These are phyloP conservation scores for Takifugu ocellatus DNA, from an alignment of 2,797 vertebrate genomes.

Conservation along the genomic window DNA sequence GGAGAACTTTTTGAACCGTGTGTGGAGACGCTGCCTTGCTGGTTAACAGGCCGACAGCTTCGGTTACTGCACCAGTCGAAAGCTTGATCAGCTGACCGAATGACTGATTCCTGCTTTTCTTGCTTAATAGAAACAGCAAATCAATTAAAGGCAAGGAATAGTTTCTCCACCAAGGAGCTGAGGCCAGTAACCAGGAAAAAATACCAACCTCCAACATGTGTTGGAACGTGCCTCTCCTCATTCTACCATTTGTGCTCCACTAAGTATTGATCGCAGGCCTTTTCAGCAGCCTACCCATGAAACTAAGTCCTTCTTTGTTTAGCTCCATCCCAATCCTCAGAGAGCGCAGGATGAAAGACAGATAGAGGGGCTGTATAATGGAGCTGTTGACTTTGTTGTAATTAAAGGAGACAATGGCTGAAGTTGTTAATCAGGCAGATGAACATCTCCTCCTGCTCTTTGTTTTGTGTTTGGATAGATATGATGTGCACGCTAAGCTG, in stretches of 20 bases:
- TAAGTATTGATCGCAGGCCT: constrained; percentile 59
- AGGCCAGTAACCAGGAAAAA: constrained; percentile 37
- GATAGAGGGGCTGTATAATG: constrained; percentile 54
- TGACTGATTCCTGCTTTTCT: constrained; percentile 26
- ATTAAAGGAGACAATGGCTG: constrained; percentile 70
- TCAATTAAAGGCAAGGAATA: constrained; percentile 41
- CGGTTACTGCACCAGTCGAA: constrained; percentile 3
- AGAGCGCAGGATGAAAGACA: constrained; percentile 50
- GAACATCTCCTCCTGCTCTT: constrained; percentile 50
- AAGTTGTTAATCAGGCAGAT: constrained; percentile 68
- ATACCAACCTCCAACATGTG: constrained; percentile 56
- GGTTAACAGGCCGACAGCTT: constrained; percentile 14
- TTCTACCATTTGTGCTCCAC: constrained; percentile 34
- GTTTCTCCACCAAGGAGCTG: constrained; percentile 16
- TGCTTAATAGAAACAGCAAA: constrained; percentile 23
- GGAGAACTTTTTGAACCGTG: constrained; percentile 16
- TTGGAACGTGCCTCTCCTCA: constrained; percentile 41
- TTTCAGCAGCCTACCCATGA: constrained; percentile 52
- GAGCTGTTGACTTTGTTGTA: constrained; percentile 68
- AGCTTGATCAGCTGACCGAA: constrained; percentile 20
- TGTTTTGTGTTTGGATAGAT: constrained; percentile 39
- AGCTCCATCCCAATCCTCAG: constrained; percentile 49
- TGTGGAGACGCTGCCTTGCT: constrained; percentile 1
- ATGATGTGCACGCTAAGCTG: constrained; percentile 39
- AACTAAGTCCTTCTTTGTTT: constrained; percentile 32